Percentiles rank a stretch among this genome's conserved stretches.
phyloP scores from a whole-genome alignment of 2,888 invertebrate genomes.

The Athripsodes cinereus region DNA sequence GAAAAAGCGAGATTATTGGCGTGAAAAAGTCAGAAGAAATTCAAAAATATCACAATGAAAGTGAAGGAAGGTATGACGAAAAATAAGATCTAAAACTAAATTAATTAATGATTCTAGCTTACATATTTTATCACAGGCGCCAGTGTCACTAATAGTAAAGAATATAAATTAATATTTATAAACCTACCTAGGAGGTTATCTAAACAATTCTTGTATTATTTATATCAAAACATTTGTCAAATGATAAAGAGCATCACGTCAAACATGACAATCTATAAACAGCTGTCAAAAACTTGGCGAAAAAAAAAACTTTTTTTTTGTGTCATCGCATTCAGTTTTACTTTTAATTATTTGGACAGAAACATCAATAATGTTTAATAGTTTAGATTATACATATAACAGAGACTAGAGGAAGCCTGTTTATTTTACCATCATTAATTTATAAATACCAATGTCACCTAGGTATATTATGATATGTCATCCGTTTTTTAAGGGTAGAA shows the following conservation, averaged over 20 bases:
- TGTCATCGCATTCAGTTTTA: neutral
- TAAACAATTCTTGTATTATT: neutral
- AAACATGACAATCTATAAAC: neutral
- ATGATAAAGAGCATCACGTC: neutral
- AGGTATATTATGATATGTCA: too few species aligned
- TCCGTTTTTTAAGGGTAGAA: too few species aligned
- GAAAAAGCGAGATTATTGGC: too few species aligned
- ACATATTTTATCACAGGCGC: too few species aligned
- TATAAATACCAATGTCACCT: neutral
- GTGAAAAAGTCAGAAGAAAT: too few species aligned
- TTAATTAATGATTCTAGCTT: too few species aligned
- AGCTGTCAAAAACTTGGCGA: neutral
- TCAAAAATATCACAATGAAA: too few species aligned
- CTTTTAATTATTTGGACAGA: neutral
- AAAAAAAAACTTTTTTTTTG: neutral
- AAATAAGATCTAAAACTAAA: too few species aligned
- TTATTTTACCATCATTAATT: neutral
- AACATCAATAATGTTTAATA: constrained; percentile 2
- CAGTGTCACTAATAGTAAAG: too few species aligned
- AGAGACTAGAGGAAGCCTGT: neutral
- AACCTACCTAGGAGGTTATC: too few species aligned
- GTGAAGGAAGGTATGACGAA: too few species aligned
- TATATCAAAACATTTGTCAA: neutral
- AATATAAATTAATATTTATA: too few species aligned
- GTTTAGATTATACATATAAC: neutral